Evolutionary conservation across 2,888 invertebrate genomes (phyloP).

Genomic region (Alsophila aescularia): DNA sequence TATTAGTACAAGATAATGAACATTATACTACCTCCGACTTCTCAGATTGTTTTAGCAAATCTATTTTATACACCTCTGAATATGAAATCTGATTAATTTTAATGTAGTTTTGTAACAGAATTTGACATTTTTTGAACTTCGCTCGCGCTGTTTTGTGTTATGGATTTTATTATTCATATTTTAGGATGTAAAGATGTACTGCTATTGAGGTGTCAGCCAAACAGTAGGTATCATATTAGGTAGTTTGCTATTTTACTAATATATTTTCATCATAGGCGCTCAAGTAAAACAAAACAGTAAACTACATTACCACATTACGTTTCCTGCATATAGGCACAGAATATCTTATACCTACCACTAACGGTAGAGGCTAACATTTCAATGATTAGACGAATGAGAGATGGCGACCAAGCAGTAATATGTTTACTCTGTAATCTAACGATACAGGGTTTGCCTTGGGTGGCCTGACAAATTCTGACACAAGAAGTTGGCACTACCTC

Average conservation of each 20-base stretch:
- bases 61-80: conserved; percentile 39
- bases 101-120: not conserved
- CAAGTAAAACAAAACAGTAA: not conserved
- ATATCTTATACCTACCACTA: too few relatives aligned
- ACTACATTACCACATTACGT: not conserved
- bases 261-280: not conserved
- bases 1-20: conserved; percentile 55
- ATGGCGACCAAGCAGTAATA: too few relatives aligned
- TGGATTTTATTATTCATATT: not conserved
- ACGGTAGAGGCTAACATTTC: too few relatives aligned
- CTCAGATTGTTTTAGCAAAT: conserved; percentile 33
- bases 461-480: too few relatives aligned
- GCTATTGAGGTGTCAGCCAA: not conserved
- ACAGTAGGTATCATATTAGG: not conserved
- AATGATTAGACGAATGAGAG: too few relatives aligned
- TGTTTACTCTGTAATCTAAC: too few relatives aligned
- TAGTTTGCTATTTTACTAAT: not conserved
- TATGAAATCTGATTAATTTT: conserved; percentile 10
- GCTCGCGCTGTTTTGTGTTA: not conserved
- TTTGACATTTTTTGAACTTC: not conserved
- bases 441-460: too few relatives aligned
- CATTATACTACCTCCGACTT: conserved; percentile 46
- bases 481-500: too few relatives aligned
- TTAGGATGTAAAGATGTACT: too few relatives aligned
- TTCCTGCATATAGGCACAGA: conserved; percentile 3